Percentiles rank a stretch among this genome's conserved stretches.
Evolutionary conservation across 2,797 vertebrate species (phyloP).

Genomic region (Coranthus polyacanthus): DNA sequence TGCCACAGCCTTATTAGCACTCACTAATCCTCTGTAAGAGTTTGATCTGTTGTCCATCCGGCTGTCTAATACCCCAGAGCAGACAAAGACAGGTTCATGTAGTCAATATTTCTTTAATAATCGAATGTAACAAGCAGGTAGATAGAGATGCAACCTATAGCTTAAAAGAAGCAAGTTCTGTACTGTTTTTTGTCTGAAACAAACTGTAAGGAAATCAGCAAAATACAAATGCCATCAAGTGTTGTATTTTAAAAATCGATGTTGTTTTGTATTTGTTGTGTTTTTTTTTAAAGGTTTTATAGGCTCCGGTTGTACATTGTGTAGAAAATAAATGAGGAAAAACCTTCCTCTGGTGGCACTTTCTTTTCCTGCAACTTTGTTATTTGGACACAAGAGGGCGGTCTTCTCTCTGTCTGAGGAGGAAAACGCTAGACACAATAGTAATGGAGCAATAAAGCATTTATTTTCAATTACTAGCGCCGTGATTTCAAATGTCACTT

Average conservation of each 20-base stretch:
- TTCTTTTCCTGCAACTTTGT: slow-evolving; percentile 43
- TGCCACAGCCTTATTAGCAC: slow-evolving; percentile 23
- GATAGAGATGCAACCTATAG: slow-evolving; percentile 17
- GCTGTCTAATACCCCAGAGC: slow-evolving; percentile 12
- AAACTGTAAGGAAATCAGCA: slow-evolving; percentile 10
- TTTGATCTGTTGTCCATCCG: slow-evolving; percentile 30
- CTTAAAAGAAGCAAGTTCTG: background rate
- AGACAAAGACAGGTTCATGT: slow-evolving; percentile 1
- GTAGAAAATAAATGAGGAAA: slow-evolving; percentile 5
- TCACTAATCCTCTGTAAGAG: slow-evolving; percentile 19
- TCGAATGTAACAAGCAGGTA: slow-evolving; percentile 17
- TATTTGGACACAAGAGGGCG: slow-evolving; percentile 68
- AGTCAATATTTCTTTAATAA: slow-evolving; percentile 4
- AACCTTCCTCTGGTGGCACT: background rate
- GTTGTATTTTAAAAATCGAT: slow-evolving; percentile 5
- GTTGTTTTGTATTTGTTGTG: slow-evolving; percentile 12
- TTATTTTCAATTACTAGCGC: slow-evolving; percentile 43
- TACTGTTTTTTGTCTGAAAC: slow-evolving; percentile 1
- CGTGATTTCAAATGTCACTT: slow-evolving; percentile 24
- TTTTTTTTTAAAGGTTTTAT: slow-evolving; percentile 25
- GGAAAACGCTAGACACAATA: slow-evolving; percentile 48
- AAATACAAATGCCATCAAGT: slow-evolving; percentile 10
- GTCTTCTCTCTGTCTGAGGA: slow-evolving; percentile 36
- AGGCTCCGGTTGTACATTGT: background rate
- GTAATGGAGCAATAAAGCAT: slow-evolving; percentile 53